Evolutionary conservation across 1,140 invertebrate species (phyloP), one percentile per base, ranked within the genome.

Genomic region (Cydia amplana): DNA sequence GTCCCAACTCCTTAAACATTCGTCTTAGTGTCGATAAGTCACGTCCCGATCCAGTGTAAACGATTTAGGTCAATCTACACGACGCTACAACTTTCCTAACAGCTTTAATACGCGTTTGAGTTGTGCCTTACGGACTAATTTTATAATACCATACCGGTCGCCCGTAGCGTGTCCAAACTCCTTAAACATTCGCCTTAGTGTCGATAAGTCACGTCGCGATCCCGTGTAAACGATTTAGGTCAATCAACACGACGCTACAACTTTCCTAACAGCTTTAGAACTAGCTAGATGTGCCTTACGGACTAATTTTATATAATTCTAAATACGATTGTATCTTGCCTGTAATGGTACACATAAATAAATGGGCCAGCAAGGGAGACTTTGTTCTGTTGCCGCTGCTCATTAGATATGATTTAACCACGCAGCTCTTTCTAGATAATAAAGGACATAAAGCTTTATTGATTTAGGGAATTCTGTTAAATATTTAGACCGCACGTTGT

Each of bases 191-290:
- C 64, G 3, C 36, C 64, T 32, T 36, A 32, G 3, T 20, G 64
- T 36, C 64, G 64, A 67, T 36, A 67, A 67, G 64, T 25, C 23
- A 67, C 64, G 64, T 20, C 51, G n/a, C 51, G n/a, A 4, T 55
- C n/a, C n/a, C 51, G 51, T 55, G 51, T 55, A 46, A 55, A 55
- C 51, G 16, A 55, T 7, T n/a, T 55, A 18, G 51, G 51, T 18
- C 51, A 55, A 55, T 55, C 51, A 20, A 55, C 51, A 55, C n/a
- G 51, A 9, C 46, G 46, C 51, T 55, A 18, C n/a, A 18, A 55
- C 51, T 55, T 55, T 55, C 51, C 51, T 18, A 18, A 55, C 16
- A 18, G n/a, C 51, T 40, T 40, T 40, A 49, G 4, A 14, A 49
- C 46, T 4, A 3, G 14, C 46, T 55, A 9, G 43, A 46, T 46